Conservation (phyloP, 1,140 invertebrate species). For the Tetragnatha versicolor region DNA sequence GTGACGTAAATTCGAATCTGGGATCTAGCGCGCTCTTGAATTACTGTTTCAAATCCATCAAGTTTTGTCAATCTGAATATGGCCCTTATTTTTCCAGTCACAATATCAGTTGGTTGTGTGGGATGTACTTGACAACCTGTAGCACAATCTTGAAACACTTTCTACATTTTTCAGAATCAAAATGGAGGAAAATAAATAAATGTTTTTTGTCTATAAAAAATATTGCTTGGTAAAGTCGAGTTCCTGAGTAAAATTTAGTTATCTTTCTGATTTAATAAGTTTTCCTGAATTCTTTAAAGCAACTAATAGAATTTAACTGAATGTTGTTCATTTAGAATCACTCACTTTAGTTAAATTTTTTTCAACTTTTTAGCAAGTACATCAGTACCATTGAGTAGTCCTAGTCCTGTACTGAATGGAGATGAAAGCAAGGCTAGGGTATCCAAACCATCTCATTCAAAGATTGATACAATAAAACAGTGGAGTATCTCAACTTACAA, state of each 20-base stretch:
- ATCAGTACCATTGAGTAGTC: constrained; percentile 46
- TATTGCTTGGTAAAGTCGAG: neutral
- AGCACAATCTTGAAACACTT: neutral
- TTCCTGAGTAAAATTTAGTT: neutral
- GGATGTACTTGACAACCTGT: too few relatives aligned
- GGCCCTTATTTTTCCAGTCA: too few relatives aligned
- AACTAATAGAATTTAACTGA: constrained; percentile 62
- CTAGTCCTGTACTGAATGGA: constrained; percentile 50
- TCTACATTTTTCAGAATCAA: neutral
- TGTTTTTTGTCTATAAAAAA: neutral
- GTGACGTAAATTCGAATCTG: too few relatives aligned
- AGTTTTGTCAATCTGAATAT: too few relatives aligned
- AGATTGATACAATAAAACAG: constrained; percentile 89
- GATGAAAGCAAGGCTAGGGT: constrained; percentile 43
- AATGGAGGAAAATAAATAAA: neutral
- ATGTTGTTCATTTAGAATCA: too few relatives aligned
- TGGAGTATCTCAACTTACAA: constrained; percentile 98
- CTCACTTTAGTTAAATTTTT: constrained; percentile 59
- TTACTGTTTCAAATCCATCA: too few relatives aligned
- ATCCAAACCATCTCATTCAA: constrained; percentile 65
- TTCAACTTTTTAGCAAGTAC: constrained; percentile 27
- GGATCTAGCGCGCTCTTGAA: too few relatives aligned
- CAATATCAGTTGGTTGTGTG: too few relatives aligned
- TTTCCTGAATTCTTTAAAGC: neutral
- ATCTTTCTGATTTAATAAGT: neutral